These are phyloP conservation scores for Leucophora obtusa DNA, from an alignment of 2,888 invertebrate species.

Conservation along the genomic window DNA sequence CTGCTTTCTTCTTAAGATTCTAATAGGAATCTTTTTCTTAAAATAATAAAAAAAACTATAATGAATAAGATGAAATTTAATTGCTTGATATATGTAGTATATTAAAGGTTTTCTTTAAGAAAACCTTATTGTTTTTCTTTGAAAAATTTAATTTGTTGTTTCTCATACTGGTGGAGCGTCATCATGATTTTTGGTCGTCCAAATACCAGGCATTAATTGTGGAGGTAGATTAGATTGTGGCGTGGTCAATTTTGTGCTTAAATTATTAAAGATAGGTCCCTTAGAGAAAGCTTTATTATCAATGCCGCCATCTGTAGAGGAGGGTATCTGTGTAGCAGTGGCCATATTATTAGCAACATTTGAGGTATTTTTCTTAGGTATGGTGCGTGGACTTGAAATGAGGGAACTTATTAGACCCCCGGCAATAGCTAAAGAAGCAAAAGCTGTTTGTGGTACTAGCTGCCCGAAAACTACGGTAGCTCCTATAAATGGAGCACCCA, in stretches of 20 bases:
- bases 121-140: not conserved
- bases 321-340: slow-evolving; percentile 60
- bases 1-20: slow-evolving; percentile 30
- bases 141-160: not conserved
- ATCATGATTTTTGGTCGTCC: slow-evolving; percentile 77
- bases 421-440: slow-evolving; percentile 75
- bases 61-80: slow-evolving; percentile 18
- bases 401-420: slow-evolving; percentile 76
- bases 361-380: slow-evolving; percentile 69
- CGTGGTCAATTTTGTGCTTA: slow-evolving; percentile 70
- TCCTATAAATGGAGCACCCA: slow-evolving; percentile 78
- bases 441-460: slow-evolving; percentile 77
- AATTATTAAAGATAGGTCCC: slow-evolving; percentile 81
- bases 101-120: not conserved
- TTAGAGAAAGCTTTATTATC: slow-evolving; percentile 80
- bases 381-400: slow-evolving; percentile 77
- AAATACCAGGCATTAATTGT: slow-evolving; percentile 77
- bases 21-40: slow-evolving; percentile 43
- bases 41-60: not conserved
- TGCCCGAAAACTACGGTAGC: slow-evolving; percentile 77
- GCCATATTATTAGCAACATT: slow-evolving; percentile 63
- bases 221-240: slow-evolving; percentile 78
- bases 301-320: slow-evolving; percentile 68
- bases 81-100: slow-evolving; percentile 36
- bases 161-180: slow-evolving; percentile 66